Evolutionary conservation across 1,140 invertebrate genomes (phyloP).

Genomic region (Diorhabda elongata): DNA sequence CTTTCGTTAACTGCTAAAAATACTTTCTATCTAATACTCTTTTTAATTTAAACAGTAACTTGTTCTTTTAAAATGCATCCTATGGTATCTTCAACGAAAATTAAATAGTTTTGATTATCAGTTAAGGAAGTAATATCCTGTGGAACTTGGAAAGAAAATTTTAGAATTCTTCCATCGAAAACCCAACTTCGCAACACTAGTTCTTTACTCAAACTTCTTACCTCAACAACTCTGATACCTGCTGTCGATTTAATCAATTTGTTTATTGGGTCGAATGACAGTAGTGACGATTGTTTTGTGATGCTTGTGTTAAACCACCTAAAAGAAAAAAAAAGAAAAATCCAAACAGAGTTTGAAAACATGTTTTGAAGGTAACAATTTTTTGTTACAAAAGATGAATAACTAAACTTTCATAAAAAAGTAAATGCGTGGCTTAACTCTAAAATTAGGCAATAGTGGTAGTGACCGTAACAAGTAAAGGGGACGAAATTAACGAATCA

Average conservation of each 20-base stretch:
- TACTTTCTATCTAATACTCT: too few relatives aligned
- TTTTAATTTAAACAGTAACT: neutral
- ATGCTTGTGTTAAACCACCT: slow-evolving; percentile 55
- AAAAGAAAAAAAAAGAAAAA: slow-evolving; percentile 24
- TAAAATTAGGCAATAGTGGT: too few relatives aligned
- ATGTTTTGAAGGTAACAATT: too few relatives aligned
- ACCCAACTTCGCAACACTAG: slow-evolving; percentile 64
- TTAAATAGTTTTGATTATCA: slow-evolving; percentile 49
- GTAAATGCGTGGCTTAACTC: too few relatives aligned
- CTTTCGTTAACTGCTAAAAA: too few relatives aligned
- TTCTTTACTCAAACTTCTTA: slow-evolving; percentile 58
- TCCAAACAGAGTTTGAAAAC: neutral
- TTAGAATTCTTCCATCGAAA: slow-evolving; percentile 54
- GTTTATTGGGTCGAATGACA: slow-evolving; percentile 53
- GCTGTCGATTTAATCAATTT: slow-evolving; percentile 59
- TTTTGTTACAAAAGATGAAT: too few relatives aligned
- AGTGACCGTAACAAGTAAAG: too few relatives aligned
- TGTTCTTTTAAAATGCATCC: slow-evolving; percentile 53
- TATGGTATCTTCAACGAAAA: slow-evolving; percentile 55
- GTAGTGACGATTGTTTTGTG: slow-evolving; percentile 51
- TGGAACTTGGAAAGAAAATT: slow-evolving; percentile 56
- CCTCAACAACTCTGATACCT: slow-evolving; percentile 67
- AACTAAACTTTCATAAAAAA: too few relatives aligned
- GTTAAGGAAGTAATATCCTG: slow-evolving; percentile 45
- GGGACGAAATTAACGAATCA: too few relatives aligned